These are phyloP conservation scores for Embiotoca jacksoni DNA, from an alignment of 2,113 vertebrate species.

Conservation along the genomic window DNA sequence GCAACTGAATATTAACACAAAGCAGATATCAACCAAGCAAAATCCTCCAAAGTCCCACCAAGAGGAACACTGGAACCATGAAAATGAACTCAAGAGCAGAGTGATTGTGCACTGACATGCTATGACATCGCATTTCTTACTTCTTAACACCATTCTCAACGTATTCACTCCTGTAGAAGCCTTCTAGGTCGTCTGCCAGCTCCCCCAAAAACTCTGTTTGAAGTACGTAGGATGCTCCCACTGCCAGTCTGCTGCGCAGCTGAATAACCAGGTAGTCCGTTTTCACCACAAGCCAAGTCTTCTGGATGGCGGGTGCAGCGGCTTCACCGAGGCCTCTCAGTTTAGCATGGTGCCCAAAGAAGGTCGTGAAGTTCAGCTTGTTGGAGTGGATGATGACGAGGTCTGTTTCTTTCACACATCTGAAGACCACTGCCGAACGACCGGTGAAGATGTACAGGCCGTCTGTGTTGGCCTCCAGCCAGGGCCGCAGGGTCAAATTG, in stretches of 20 bases:
- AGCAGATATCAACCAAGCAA: neutral
- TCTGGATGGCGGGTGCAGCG: conserved; percentile 39
- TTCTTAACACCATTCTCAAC: conserved; percentile 67
- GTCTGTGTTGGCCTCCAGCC: conserved; percentile 55
- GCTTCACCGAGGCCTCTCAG: neutral
- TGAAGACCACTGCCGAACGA: conserved; percentile 84
- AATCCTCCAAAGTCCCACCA: neutral
- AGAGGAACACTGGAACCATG: neutral
- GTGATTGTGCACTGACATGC: neutral
- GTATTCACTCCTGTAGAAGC: conserved; percentile 97
- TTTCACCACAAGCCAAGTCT: conserved; percentile 76
- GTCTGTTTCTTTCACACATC: conserved; percentile 83
- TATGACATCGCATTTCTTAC: conserved; percentile 77
- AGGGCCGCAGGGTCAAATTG: conserved; percentile 87
- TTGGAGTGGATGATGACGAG: conserved; percentile 93
- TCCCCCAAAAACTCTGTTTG: conserved; percentile 86
- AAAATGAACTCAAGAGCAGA: neutral
- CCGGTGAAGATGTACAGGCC: conserved; percentile 89
- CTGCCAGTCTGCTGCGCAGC: conserved; percentile 61
- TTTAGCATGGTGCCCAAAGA: neutral
- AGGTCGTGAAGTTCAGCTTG: conserved; percentile 87
- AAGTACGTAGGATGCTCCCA: conserved; percentile 80
- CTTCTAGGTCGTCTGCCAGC: conserved; percentile 90
- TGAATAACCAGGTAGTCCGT: conserved; percentile 91
- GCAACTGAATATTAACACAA: conserved; percentile 19